Evolutionary conservation across 2,888 invertebrate genomes (phyloP), one percentile per base, ranked within the genome.

Genomic region (Brachyptera putata): DNA sequence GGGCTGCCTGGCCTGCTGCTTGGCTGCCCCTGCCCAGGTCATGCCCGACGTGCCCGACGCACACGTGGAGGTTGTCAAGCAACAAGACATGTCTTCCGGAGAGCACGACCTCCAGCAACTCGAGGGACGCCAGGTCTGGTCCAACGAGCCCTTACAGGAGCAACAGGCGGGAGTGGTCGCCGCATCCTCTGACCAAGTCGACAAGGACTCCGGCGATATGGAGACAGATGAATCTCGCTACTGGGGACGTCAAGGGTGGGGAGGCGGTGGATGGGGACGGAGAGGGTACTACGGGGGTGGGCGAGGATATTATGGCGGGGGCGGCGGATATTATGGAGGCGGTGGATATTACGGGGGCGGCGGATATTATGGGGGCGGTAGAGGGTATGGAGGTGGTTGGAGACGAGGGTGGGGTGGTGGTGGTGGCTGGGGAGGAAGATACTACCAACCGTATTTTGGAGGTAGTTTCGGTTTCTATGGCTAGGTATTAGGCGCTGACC

Each of bases 121-220:
- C 41, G 41, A 41, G n/a, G 41, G 11, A 2, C 41, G 41, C 9
- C 41, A 41, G 41, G 11, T 41, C 41, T 41, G 41, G 41, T 18
- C 18, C 11, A 16, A 18, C n/a, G 41, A 41, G 18, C 41, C 16
- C 5, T 21, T 41, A 3, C 16, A 41, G 11, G 41, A 41, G 41
- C 41, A 41, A 21, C 16, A 18, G 41, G 41, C 41, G 16, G 41
- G 41, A n/a, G 41, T 41, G 14, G n/a, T n/a, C n/a, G n/a, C n/a
- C n/a, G n/a, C n/a, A n/a, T n/a, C n/a, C n/a, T n/a, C n/a, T n/a
- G n/a, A n/a, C n/a, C 41, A 41, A 14, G 41, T 41, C 16, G 41
- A 41, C 36, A 34, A 18, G 21, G 53, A 36, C n/a, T n/a, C n/a
- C 1, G 34, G 53, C 14, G 53, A 53, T 36, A 53, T 53, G 53